Base-by-base conservation (phyloP, 2,888 invertebrate genomes). In the Pammene aurita region DNA sequence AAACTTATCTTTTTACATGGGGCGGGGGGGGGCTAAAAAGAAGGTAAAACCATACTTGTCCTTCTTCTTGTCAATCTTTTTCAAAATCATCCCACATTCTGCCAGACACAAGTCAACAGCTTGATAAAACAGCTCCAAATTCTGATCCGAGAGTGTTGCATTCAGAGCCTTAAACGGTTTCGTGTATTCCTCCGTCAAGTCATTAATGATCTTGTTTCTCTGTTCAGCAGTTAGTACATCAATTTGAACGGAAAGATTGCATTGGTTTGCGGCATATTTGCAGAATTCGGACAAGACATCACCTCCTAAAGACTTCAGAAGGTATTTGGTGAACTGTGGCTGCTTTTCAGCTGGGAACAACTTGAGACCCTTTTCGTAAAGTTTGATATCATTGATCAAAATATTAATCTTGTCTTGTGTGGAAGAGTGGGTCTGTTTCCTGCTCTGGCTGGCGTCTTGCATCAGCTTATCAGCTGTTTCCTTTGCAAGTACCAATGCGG, bases 1-100 rank as follows among this genome's bases (percentile, higher is more conserved):
- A n/a, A n/a, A n/a, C n/a, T n/a, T n/a, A n/a, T n/a, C n/a, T n/a
- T n/a, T n/a, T n/a, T n/a, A n/a, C n/a, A n/a, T n/a, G n/a, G n/a
- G n/a, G n/a, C n/a, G n/a, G n/a, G n/a, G n/a, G n/a, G n/a, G n/a
- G n/a, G n/a, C n/a, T 0, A 66, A 42, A 26, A 2, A 26, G 4
- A 26, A 26, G 26, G 4, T 35, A 42, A 69, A 62, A 70, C 46
- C 13, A 63, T 60, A 86, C 86, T 90, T 94, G 83, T 96, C 96
- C 82, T 97, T 97, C 84, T 97, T 98, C 85, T 98, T 98, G 83
- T 98, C 98, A 72, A 96, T 93, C 86, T 98, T 98, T 80, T 96
- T 97, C 72, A 97, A 87, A 75, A 96, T 95, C 94, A 97, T 95
- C 71, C 96, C 95, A 82, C 96, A 96, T 61, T 94, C 91, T 16